Conservation (phyloP, 2,113 vertebrate genomes). For the Thomomys bottae region DNA sequence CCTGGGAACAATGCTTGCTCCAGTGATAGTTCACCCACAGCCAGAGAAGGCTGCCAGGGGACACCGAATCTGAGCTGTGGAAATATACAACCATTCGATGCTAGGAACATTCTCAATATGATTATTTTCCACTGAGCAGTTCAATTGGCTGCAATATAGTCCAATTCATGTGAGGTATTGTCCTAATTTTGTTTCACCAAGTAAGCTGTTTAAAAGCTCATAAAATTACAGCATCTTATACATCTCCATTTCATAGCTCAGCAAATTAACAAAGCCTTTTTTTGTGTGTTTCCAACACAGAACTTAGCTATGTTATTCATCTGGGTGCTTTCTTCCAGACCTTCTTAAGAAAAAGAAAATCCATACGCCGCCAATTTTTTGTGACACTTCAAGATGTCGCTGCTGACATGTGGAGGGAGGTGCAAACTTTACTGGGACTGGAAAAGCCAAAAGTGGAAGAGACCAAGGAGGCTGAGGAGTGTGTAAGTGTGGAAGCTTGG, state of each 20-base stretch:
- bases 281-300: background rate
- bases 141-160: background rate
- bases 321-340: constrained; percentile 69
- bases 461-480: constrained; percentile 10
- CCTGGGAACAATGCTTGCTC: background rate
- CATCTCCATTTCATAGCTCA: background rate
- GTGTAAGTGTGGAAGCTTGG: constrained; percentile 75
- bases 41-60: rapidly evolving
- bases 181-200: background rate
- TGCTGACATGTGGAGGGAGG: constrained; percentile 54
- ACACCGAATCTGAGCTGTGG: background rate
- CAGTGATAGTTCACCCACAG: no score
- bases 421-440: constrained; percentile 66
- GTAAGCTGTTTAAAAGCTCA: background rate
- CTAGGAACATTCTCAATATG: background rate
- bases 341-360: constrained; percentile 77
- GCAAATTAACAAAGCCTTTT: background rate
- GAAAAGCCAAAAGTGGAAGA: constrained; percentile 42
- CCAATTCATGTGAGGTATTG: background rate
- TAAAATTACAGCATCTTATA: background rate
- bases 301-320: background rate
- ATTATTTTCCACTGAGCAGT: background rate
- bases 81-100: background rate
- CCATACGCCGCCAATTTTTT: constrained; percentile 61
- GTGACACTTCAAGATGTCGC: constrained; percentile 79